Base-by-base conservation (phyloP, 2,797 vertebrate genomes). In the Loriculus beryllinus region DNA sequence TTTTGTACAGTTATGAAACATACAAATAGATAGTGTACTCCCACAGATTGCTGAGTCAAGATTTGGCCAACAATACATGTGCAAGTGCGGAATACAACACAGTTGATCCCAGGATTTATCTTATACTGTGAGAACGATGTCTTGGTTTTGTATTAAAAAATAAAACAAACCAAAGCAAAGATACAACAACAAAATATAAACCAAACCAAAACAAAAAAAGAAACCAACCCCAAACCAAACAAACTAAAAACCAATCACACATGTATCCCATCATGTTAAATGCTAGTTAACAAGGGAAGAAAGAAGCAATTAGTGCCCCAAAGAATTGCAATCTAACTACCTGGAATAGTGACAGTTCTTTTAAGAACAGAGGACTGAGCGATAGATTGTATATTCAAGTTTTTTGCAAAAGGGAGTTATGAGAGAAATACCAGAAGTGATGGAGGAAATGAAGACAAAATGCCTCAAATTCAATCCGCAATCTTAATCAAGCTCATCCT, bases 401-500 rank as follows among this genome's bases (percentile, higher is more conserved):
- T 51, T 77, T 75, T 80, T 82, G 31, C 7, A 81, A 31, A 70
- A n/a, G n/a, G n/a, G 84, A 35, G 26, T 89, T 92, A 20, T 80
- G 78, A 88, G 51, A 89, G 60, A 90, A 92, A 83, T 48, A 83
- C 26, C 78, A 82, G 64, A 82, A 90, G 64, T 39, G 29, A 54
- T 57, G 25, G 37, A 96, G 79, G 81, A 96, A 96, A 87, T 88
- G 49, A 96, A 89, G 39, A 43, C n/a, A 84, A 86, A 92, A 82
- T 33, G 5, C 69, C 70, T 84, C 59, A 88, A 43, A 94, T 82
- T 88, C 77, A 84, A 69, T 67, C 29, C 3, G 9, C n/a, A 77
- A 9, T 86, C 64, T 92, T 95, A 95, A 95, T 95, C 93, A 96
- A 94, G 67, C 25, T 94, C 49, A 92, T 88, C 83, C 8, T 93